Evolutionary conservation across 2,888 invertebrate species (phyloP).

Genomic region (Amphipoea lucens): DNA sequence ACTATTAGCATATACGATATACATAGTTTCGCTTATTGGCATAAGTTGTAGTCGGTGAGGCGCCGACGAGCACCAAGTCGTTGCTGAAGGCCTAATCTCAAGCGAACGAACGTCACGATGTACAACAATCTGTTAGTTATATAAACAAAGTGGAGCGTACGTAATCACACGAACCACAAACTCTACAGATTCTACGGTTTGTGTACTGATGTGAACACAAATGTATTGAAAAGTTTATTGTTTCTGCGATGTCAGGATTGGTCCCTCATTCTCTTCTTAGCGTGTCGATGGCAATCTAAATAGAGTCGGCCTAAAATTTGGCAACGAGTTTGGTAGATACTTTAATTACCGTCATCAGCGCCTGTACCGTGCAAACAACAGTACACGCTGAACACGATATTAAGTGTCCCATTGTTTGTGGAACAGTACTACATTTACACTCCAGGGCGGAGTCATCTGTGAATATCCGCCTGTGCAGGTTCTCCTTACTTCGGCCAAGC

Average conservation of each 20-base stretch:
- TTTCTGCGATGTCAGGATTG: neutral
- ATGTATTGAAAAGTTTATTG: too few relatives aligned
- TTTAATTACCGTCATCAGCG: neutral
- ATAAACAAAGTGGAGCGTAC: neutral
- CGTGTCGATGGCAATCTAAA: neutral
- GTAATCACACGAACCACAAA: neutral
- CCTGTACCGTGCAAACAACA: too few relatives aligned
- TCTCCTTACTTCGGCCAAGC: neutral
- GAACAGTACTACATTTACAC: neutral
- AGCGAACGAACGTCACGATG: conserved; percentile 25
- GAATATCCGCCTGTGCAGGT: neutral
- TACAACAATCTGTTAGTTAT: conserved; percentile 46
- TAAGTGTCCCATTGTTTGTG: too few relatives aligned
- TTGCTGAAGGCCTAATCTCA: conserved; percentile 58
- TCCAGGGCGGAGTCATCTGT: neutral
- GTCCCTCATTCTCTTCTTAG: neutral
- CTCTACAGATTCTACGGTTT: neutral
- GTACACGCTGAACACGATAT: too few relatives aligned
- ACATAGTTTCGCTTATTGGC: conserved; percentile 19
- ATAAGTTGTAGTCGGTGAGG: conserved; percentile 15
- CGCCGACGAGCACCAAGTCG: conserved; percentile 1
- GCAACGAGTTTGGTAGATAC: neutral
- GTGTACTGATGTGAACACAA: neutral
- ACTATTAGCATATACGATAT: conserved; percentile 31
- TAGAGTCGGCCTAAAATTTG: too few relatives aligned